phyloP scores from a whole-genome alignment of 2,113 vertebrate species.

The Zosterops borbonicus region DNA sequence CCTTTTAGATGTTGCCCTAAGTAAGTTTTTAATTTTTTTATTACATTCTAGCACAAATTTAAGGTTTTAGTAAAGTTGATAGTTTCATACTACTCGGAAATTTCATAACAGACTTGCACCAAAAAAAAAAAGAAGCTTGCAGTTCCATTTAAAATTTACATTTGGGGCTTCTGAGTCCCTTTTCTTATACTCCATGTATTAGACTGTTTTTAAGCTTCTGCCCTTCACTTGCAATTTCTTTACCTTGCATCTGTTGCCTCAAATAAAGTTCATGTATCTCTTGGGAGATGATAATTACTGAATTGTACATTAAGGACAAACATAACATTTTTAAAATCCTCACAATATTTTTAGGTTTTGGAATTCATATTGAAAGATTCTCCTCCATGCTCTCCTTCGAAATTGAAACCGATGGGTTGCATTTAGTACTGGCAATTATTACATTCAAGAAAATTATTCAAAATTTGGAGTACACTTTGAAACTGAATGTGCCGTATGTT shows the following conservation, averaged over 20 bases:
- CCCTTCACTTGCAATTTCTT: neutral
- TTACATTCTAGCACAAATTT: neutral
- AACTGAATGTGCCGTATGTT: neutral
- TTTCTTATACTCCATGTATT: neutral
- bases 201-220: neutral
- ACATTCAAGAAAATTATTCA: neutral
- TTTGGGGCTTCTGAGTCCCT: neutral
- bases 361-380: neutral
- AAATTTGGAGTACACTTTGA: slow-evolving; percentile 22
- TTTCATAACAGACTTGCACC: neutral
- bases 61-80: neutral
- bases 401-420: neutral
- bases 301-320: neutral
- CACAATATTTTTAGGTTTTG: neutral
- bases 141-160: neutral
- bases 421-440: neutral
- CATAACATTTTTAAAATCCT: neutral
- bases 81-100: neutral
- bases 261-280: neutral
- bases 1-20: neutral
- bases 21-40: neutral
- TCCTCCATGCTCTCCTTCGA: neutral
- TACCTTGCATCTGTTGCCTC: neutral
- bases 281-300: neutral
- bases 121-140: neutral